Percentiles rank a stretch among this genome's conserved stretches.
Conservation (phyloP, 2,113 vertebrate genomes). For the Tor tambroides region DNA sequence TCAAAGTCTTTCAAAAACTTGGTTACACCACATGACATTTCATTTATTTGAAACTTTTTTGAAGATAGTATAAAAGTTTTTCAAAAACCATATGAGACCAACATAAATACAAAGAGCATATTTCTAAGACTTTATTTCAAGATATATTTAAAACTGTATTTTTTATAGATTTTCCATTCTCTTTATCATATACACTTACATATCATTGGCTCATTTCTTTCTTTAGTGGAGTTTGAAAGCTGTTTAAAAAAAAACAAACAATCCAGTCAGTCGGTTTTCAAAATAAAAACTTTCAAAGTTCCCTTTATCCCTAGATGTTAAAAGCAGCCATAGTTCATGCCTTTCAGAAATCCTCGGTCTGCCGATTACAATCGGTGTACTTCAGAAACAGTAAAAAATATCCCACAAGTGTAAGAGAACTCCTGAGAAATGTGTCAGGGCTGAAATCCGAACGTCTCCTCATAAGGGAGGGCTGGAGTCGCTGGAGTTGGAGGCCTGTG, state of each 20-base stretch:
- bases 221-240: neutral
- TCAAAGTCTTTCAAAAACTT: too few species aligned
- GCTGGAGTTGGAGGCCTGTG: conserved; percentile 66
- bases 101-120: neutral
- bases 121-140: neutral
- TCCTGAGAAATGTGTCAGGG: conserved; percentile 13
- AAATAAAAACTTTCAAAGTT: neutral
- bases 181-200: neutral
- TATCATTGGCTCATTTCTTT: neutral
- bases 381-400: neutral
- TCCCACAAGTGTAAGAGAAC: conserved; percentile 18
- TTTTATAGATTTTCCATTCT: neutral
- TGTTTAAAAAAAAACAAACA: neutral
- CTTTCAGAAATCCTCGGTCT: neutral
- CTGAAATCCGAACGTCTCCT: conserved; percentile 17
- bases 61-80: neutral
- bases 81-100: neutral
- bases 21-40: neutral
- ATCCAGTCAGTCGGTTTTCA: neutral
- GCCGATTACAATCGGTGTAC: conserved; percentile 14
- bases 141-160: neutral
- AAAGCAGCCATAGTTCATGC: neutral
- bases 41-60: neutral
- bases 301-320: neutral
- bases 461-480: neutral